Base-by-base conservation (phyloP, 2,888 invertebrate species). In the Lepidocyrtoides sp. region DNA sequence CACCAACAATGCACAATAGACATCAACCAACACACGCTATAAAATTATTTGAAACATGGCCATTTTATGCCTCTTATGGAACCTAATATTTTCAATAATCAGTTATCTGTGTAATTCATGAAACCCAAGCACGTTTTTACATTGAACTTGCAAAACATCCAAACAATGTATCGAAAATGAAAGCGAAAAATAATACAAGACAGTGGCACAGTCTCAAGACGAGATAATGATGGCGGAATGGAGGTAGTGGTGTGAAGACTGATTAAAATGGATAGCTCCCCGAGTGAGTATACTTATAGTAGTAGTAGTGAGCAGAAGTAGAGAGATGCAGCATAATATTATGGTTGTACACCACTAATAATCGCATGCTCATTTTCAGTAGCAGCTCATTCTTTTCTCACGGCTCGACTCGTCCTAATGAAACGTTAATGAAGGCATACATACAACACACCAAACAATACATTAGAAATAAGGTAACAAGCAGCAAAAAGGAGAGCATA, bases 351-450 rank as follows among this genome's bases (percentile, higher is more conserved):
- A n/a, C 69, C 17, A 72, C 72, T 72, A 72, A 72, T 72, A 72
- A 72, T 72, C 72, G 23, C 44, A 72, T 26, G 72, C 44, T 72
- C 44, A 17, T 41, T 72, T 72, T 41, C 44, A 72, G 36, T 36
- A 44, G 51, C 44, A 32, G 72, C 72, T 72, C 72, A 72, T 72
- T 54, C 26, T 51, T 54, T 54, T 79, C 41, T 79, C 41, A 79
- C 48, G 20, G 77, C 36, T 69, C 51, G 23, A 48, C 44, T 75
- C 79, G 17, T 26, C 29, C 20, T 72, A 85, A 85, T 85, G 54
- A 66, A 72, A 72, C 44, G 29, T 66, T 83, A 66, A 83, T 66
- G 83, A 83, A 66, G 29, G 57, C n/a, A 81, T 41, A 36, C n/a
- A 81, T 41, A 51, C 75, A 75, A 36, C 48, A 57, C 10, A 12